Evolutionary conservation across 2,888 invertebrate genomes (phyloP).

Genomic region (Apodemia mormo): DNA sequence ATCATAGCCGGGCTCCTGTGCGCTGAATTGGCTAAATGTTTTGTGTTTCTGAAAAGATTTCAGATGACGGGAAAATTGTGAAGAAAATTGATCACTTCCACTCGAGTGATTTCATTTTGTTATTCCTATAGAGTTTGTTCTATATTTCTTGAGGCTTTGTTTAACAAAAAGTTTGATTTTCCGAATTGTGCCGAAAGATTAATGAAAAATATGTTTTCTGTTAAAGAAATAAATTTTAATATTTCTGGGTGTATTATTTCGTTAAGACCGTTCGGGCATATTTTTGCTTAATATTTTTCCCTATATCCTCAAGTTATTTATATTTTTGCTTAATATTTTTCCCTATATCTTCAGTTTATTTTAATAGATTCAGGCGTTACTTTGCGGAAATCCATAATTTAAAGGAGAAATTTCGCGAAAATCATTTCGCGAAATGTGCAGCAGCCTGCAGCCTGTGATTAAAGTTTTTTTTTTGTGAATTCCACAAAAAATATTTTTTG

Average conservation of each 20-base stretch:
- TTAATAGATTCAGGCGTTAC: too few species aligned
- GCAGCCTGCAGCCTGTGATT: too few species aligned
- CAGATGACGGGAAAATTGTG: slow-evolving; percentile 79
- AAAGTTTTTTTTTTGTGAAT: too few species aligned
- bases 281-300: too few species aligned
- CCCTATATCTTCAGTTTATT: too few species aligned
- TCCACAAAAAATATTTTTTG: too few species aligned
- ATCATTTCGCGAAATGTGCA: too few species aligned
- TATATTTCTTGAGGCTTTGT: slow-evolving; percentile 11
- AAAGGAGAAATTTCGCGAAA: too few species aligned
- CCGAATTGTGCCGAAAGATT: background rate
- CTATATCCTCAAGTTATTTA: too few species aligned
- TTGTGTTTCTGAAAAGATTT: slow-evolving; percentile 76
- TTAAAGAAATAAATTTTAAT: background rate
- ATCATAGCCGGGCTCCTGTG: slow-evolving; percentile 66
- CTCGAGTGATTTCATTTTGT: slow-evolving; percentile 61
- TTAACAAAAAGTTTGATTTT: slow-evolving; percentile 15
- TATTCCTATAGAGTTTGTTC: slow-evolving; percentile 42
- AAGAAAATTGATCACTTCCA: slow-evolving; percentile 79
- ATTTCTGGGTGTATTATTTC: background rate
- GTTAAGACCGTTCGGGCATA: too few species aligned
- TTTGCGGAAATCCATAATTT: too few species aligned
- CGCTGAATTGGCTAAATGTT: slow-evolving; percentile 80
- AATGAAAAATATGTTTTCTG: slow-evolving; percentile 7
- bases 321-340: too few species aligned